A percentile compares a stretch with the other conserved stretches of the same genome.
Conservation (phyloP, 35 echinoderm and acorn worm genomes). For the Holothuria glaberrima region DNA sequence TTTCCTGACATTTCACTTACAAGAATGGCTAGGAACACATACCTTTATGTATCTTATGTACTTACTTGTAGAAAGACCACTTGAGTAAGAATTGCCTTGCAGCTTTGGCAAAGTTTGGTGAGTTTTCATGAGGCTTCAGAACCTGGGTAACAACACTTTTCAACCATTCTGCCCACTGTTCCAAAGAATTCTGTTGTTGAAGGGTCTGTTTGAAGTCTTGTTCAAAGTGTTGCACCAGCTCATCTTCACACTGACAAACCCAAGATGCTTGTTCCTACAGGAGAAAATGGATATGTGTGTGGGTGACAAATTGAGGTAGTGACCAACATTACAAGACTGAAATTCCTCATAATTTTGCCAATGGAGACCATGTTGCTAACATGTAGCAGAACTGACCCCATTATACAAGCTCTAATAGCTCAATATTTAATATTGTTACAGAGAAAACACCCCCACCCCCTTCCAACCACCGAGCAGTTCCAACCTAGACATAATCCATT, state of each 20-base stretch:
- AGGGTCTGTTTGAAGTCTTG: conserved; percentile 97
- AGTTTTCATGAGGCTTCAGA: conserved; percentile 94
- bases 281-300: not conserved
- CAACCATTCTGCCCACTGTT: conserved; percentile 98
- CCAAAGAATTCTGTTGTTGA: conserved; percentile 97
- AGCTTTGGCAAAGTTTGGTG: conserved; percentile 98
- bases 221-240: conserved; percentile 93
- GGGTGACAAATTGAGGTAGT: no score
- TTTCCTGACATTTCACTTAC: not conserved
- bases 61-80: conserved; percentile 99
- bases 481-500: no score
- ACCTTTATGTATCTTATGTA: no score
- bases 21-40: not conserved
- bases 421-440: no score
- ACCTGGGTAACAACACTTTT: conserved; percentile 97
- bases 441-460: no score
- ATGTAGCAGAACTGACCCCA: no score
- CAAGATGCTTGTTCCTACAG: conserved; percentile 97
- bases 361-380: no score
- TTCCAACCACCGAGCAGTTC: no score
- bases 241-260: conserved; percentile 99
- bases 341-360: no score
- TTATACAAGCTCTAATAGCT: no score
- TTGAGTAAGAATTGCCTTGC: conserved; percentile 97
- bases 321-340: no score